Conservation (phyloP, 1,140 invertebrate genomes). For the Pseudomyrmex flavicornis region DNA sequence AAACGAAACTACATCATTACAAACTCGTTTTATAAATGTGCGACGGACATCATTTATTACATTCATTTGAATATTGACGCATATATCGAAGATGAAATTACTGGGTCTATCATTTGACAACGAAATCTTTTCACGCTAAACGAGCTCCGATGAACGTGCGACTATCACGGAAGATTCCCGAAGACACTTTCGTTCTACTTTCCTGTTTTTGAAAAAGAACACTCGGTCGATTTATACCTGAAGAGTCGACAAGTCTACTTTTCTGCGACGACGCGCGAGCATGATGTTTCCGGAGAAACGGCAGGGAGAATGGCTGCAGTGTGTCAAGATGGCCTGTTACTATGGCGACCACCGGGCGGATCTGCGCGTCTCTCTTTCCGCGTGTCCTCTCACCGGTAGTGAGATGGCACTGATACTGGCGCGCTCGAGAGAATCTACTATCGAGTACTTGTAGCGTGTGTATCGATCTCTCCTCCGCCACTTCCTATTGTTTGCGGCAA, state of each 20-base stretch:
- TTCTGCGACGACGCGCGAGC: conserved; percentile 8
- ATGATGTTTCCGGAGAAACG: conserved; percentile 61
- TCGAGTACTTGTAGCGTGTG: conserved; percentile 32
- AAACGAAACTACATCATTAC: not conserved
- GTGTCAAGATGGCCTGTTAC: conserved; percentile 81
- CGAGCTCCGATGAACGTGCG: not conserved
- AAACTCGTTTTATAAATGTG: not conserved
- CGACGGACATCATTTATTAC: not conserved
- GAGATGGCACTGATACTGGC: conserved; percentile 40
- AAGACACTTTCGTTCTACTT: not conserved
- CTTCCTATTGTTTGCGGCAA: conserved; percentile 33
- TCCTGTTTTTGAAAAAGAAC: too few species aligned
- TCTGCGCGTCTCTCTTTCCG: conserved; percentile 65
- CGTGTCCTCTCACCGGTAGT: conserved; percentile 56
- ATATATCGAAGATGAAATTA: not conserved
- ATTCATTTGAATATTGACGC: not conserved
- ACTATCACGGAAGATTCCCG: not conserved
- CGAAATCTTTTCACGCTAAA: not conserved
- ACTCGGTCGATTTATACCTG: not conserved
- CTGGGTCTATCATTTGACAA: not conserved
- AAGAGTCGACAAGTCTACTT: conserved; percentile 29
- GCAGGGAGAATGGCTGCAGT: conserved; percentile 67
- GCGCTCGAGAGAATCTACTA: not conserved
- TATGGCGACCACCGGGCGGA: conserved; percentile 75
- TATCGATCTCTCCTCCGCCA: conserved; percentile 21